phyloP scores from a whole-genome alignment of 53 echinoderm and acorn worm genomes.

The Mesocentrotus franciscanus region DNA sequence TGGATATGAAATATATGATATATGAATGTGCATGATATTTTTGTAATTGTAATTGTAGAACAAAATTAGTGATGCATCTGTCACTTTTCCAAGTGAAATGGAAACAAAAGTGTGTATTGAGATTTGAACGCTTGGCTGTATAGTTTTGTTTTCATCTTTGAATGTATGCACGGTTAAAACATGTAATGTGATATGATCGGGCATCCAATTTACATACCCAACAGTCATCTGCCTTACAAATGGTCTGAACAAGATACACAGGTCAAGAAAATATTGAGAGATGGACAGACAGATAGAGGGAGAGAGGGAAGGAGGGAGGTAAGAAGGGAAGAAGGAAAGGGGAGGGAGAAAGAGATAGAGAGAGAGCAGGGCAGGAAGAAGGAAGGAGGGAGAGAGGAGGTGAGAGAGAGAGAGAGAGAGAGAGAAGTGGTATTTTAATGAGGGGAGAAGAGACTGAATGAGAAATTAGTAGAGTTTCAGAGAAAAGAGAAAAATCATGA shows the following conservation, averaged over 20 bases:
- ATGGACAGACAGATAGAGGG: background rate
- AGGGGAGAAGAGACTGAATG: background rate
- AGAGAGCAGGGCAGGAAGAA: background rate
- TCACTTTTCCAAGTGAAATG: background rate
- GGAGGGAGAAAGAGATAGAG: background rate
- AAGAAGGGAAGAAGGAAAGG: background rate
- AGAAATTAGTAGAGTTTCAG: too few species aligned
- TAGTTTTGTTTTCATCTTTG: background rate
- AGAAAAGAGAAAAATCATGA: background rate
- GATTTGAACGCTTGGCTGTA: background rate
- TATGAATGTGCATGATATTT: too few species aligned
- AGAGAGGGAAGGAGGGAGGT: background rate
- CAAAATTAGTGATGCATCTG: too few species aligned
- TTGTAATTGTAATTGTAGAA: too few species aligned
- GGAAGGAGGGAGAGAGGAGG: background rate
- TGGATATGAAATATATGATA: too few species aligned
- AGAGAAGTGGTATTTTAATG: background rate
- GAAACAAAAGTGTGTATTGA: background rate
- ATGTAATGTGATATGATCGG: background rate
- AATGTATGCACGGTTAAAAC: background rate
- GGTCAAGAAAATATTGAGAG: conserved; percentile 1
- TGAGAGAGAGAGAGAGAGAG: background rate
- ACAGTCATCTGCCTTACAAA: background rate
- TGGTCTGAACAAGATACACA: background rate
- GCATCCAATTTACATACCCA: background rate